Evolutionary conservation across 1,140 invertebrate species (phyloP).

Genomic region (Anastrepha obliqua): DNA sequence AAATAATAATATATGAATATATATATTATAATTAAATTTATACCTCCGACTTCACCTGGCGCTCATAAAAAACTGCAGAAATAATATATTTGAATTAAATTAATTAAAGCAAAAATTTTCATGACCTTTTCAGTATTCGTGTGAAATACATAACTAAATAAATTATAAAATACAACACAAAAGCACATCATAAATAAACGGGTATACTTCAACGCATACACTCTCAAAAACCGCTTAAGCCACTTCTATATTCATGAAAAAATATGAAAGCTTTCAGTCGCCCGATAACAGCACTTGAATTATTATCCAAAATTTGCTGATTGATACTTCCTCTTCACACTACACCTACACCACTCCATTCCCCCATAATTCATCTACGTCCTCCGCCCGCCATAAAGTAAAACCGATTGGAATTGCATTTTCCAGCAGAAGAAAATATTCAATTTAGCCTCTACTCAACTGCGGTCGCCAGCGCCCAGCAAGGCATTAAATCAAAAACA

Average conservation of each 20-base stretch:
- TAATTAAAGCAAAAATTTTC: no score
- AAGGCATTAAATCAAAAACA: slow-evolving; percentile 23
- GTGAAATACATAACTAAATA: no score
- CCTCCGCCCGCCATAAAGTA: not conserved
- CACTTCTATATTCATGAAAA: not conserved
- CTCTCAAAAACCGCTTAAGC: not conserved
- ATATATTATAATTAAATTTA: no score
- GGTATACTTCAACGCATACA: no score
- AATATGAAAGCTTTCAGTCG: not conserved
- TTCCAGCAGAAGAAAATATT: not conserved
- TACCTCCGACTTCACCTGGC: no score
- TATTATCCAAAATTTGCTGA: not conserved
- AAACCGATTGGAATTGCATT: not conserved
- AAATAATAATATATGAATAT: no score
- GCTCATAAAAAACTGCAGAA: no score
- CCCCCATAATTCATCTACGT: not conserved
- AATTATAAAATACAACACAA: no score
- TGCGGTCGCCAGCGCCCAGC: not conserved
- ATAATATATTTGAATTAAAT: no score
- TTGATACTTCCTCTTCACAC: not conserved
- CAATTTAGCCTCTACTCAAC: not conserved
- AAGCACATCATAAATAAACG: no score
- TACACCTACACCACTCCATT: no score
- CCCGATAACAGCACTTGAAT: not conserved
- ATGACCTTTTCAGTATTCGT: no score